These are phyloP conservation scores for Delia radicum DNA, from an alignment of 1,140 invertebrate species.

Conservation along the genomic window DNA sequence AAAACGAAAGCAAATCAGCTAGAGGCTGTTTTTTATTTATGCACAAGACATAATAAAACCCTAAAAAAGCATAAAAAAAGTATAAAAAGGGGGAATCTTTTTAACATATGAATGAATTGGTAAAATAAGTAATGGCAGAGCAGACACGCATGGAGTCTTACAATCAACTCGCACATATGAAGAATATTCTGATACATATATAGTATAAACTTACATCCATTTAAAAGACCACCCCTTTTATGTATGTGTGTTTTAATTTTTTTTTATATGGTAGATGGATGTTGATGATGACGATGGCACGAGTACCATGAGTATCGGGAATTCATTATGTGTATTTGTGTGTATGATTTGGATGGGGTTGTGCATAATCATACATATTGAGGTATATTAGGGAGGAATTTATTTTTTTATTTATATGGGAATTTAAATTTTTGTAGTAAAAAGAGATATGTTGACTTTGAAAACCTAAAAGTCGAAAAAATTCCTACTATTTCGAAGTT, in stretches of 20 bases:
- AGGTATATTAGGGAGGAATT: too few species aligned
- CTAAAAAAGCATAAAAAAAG: not conserved
- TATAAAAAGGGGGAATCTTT: not conserved
- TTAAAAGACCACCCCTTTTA: not conserved
- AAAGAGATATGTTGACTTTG: too few species aligned
- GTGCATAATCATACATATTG: too few species aligned
- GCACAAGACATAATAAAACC: not conserved
- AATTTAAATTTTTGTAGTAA: too few species aligned
- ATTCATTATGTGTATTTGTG: not conserved
- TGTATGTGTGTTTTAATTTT: too few species aligned
- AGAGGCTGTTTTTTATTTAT: slow-evolving; percentile 1
- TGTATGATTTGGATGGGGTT: slow-evolving; percentile 2
- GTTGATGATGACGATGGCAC: not conserved
- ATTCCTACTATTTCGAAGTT: too few species aligned
- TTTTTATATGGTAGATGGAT: not conserved
- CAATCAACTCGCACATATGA: not conserved
- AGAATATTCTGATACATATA: not conserved
- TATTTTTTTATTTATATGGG: too few species aligned
- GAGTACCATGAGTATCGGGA: not conserved
- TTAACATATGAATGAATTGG: not conserved
- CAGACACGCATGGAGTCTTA: not conserved
- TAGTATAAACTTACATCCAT: not conserved
- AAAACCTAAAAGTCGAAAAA: too few species aligned
- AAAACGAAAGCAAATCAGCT: not conserved
- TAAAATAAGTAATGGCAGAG: not conserved